These are phyloP conservation scores for Nixonia krombeini DNA, from an alignment of 1,140 invertebrate genomes.

Conservation along the genomic window DNA sequence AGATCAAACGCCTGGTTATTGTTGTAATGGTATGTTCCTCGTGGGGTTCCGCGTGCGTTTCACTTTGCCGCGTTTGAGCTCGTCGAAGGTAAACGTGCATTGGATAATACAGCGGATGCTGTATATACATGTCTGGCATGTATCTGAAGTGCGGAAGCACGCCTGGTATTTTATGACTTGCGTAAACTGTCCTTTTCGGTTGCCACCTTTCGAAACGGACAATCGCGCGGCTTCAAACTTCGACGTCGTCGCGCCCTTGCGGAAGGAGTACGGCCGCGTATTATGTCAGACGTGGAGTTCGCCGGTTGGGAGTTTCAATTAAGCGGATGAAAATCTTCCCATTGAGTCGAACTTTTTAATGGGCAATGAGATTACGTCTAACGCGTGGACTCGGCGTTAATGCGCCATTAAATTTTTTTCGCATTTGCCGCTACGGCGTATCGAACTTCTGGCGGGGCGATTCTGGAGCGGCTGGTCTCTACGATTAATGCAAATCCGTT, in stretches of 20 bases:
- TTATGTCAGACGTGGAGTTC: background rate
- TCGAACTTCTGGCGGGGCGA: no score
- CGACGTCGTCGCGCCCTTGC: conserved; percentile 6
- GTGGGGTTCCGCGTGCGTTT: conserved; percentile 24
- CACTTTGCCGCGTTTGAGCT: conserved; percentile 42
- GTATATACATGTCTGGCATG: conserved; percentile 30
- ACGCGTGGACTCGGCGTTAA: no score
- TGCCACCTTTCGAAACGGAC: conserved; percentile 2
- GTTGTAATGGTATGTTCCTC: conserved; percentile 26
- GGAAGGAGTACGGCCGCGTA: conserved; percentile 11
- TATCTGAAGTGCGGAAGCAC: conserved; percentile 27
- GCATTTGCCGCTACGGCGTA: no score
- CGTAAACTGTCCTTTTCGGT: conserved; percentile 18
- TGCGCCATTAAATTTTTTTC: no score
- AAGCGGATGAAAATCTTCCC: no score
- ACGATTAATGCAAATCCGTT: no score
- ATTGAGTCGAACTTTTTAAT: no score
- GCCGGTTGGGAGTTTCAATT: no score
- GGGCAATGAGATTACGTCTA: no score
- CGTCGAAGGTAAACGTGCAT: conserved; percentile 50
- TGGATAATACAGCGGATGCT: conserved; percentile 36
- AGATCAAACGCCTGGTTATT: conserved; percentile 43
- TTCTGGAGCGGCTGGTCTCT: no score
- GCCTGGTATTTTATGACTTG: conserved; percentile 44
- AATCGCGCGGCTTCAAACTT: conserved; percentile 26